Percentiles rank a stretch among this genome's conserved stretches.
These are phyloP conservation scores for Trachelus stipa DNA, from an alignment of 2,888 invertebrate species.

Conservation along the genomic window DNA sequence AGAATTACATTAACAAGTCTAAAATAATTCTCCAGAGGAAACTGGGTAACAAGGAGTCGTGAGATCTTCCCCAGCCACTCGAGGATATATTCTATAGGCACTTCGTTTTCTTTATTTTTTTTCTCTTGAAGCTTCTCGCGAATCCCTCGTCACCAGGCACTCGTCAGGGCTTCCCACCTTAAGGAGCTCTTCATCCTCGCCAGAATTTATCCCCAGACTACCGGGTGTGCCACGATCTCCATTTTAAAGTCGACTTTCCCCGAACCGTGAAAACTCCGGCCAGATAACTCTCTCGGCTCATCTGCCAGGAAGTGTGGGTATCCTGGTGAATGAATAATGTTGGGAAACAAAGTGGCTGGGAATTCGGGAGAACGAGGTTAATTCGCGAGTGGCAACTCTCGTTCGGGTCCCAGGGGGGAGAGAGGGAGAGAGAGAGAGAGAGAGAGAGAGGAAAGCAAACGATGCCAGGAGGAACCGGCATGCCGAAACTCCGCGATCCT, in stretches of 20 bases:
- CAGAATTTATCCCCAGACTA: not conserved
- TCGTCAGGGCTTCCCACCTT: not conserved
- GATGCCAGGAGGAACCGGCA: not conserved
- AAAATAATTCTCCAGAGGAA: constrained; percentile 36
- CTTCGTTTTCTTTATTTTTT: not conserved
- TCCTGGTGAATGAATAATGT: not conserved
- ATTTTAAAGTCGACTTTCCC: not conserved
- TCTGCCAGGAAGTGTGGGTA: not conserved
- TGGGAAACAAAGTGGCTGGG: not conserved
- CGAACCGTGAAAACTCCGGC: not conserved
- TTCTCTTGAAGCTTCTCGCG: not conserved
- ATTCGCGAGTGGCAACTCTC: not conserved
- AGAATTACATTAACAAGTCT: constrained; percentile 50
- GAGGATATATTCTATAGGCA: not conserved
- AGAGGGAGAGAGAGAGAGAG: not conserved
- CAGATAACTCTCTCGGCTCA: not conserved
- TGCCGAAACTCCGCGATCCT: not conserved
- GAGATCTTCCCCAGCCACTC: not conserved
- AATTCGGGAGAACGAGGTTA: not conserved
- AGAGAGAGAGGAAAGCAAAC: not conserved
- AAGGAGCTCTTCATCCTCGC: not conserved
- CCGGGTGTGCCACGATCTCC: not conserved
- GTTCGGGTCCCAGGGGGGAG: not conserved
- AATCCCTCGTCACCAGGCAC: not conserved
- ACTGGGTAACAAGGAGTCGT: not conserved